Base-by-base conservation (phyloP, 2,888 invertebrate genomes). In the Drosophila yooni region DNA sequence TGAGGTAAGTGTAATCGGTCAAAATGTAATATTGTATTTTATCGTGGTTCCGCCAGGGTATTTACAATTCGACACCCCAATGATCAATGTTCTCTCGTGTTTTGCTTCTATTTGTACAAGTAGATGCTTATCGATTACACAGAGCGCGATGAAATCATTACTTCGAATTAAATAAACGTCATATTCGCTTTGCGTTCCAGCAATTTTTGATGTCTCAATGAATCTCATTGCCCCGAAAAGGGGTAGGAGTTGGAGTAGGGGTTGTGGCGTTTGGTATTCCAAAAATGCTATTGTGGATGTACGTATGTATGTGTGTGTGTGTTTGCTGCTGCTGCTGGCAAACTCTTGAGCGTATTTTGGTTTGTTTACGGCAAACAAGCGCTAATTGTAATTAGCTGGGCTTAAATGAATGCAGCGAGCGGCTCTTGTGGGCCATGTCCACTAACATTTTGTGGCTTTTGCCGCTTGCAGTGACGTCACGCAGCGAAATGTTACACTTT, bases 151-250 rank as follows among this genome's bases (percentile, higher is more conserved):
- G 89, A 91, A 92, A 92, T 92, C 92, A 92, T 92, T 93, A 91
- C 90, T 91, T 85, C 82, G 88, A 92, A 92, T 92, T 92, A 92
- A 93, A 92, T 93, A 91, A 92, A 91, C 91, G 93, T 92, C 93
- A 92, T 87, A 91, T 88, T 91, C 79, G 79, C 83, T 91, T 82
- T 83, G 88, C 91, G 85, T 92, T 89, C 92, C 52, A 25, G 62
- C 43, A 65, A 67, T 51, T 70, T 59, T 70, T 88, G 87, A 88
- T 89, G 82, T 90, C 81, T 82, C 87, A 88, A 88, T 88, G 81
- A 67, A 72, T 54, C 61, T 69, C 72, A 57, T 4, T 40, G 36
- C 29, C 13, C 13, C 25, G 15, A 33, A 25, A 25, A 33, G 52
- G 61, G 67, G 46, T 48, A 31, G 18, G 36, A 3, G 31, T 10